Conservation (phyloP, 1,140 invertebrate genomes). For the Euborellia annulipes region DNA sequence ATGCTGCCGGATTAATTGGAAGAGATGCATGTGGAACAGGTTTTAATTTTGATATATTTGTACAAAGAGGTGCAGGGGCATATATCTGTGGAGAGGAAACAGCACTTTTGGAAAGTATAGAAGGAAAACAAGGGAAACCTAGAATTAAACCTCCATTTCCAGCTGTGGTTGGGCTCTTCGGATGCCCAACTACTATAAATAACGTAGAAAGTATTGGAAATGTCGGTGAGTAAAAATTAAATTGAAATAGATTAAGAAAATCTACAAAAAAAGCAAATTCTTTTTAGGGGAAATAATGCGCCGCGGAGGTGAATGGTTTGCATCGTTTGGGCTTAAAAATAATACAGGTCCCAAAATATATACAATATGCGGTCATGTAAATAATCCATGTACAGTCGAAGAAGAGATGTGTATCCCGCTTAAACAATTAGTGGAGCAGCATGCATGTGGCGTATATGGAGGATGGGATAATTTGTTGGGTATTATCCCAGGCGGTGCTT, state of each 20-base stretch:
- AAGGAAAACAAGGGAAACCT: constrained; percentile 52
- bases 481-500: constrained; percentile 56
- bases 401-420: constrained; percentile 59
- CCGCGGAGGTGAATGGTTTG: constrained; percentile 58
- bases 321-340: constrained; percentile 47
- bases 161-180: constrained; percentile 58
- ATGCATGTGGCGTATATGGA: constrained; percentile 51
- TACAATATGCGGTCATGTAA: constrained; percentile 64
- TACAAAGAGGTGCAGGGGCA: constrained; percentile 63
- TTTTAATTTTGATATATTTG: constrained; percentile 60
- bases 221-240: constrained; percentile 19
- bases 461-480: constrained; percentile 61
- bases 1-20: constrained; percentile 50
- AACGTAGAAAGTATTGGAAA: constrained; percentile 61
- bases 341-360: constrained; percentile 65
- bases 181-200: constrained; percentile 53
- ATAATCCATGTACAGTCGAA: constrained; percentile 58
- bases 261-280: no score
- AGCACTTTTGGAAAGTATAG: constrained; percentile 62
- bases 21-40: constrained; percentile 52
- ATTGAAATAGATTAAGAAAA: no score
- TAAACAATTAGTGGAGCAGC: constrained; percentile 47
- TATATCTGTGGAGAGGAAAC: constrained; percentile 76
- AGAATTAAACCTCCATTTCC: constrained; percentile 66
- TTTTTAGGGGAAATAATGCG: constrained; percentile 44